Base-by-base conservation (phyloP, 2,797 vertebrate species). In the Platalea minor region DNA sequence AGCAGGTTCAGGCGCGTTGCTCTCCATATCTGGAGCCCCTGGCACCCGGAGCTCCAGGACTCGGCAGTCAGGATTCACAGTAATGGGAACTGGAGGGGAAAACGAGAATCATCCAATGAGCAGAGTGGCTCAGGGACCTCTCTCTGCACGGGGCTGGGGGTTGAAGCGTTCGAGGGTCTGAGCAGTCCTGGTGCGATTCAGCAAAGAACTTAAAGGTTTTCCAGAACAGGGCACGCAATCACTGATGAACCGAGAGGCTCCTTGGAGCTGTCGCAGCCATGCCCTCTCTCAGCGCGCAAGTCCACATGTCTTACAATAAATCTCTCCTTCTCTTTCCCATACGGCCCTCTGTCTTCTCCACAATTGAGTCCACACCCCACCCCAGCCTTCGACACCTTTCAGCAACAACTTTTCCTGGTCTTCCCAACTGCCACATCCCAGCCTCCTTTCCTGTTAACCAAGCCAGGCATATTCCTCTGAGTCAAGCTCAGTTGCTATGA, bases 81-180 rank as follows among this genome's bases (percentile, higher is more conserved):
- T 35, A 35, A 35, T 35, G 35, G 35, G 35, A 35, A 35, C 35
- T 35, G 35, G 35, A 35, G 35, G 35, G 35, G 35, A 35, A 35
- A 35, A 35, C 35, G 35, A 35, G 35, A 35, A 35, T 35, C 35
- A 35, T 6, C 8, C 1, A 1, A 7, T 54, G 41, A 74, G 26
- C 21, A 12, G 53, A 21, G 15, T 6, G 17, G 18, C 35, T 48
- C 10, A 3, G 46, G n/a, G 17, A 41, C 60, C 61, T 46, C 10
- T 50, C 4, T 51, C 37, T 3, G 1, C 41, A 21, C 1, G 3
- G 25, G 9, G 7, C n/a, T 15, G 9, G 5, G 65, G 9, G 24
- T 11, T 28, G 56, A 56, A 48, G 31, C 2, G 2, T 35, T 64
- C 4, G 4, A 73, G 31, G 56, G 26, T 26, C n/a, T 35, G 41